Percentiles rank a stretch among this genome's conserved stretches.
These are phyloP conservation scores for Campylorhamphus procurvoides DNA, from an alignment of 2,113 vertebrate species.

Conservation along the genomic window DNA sequence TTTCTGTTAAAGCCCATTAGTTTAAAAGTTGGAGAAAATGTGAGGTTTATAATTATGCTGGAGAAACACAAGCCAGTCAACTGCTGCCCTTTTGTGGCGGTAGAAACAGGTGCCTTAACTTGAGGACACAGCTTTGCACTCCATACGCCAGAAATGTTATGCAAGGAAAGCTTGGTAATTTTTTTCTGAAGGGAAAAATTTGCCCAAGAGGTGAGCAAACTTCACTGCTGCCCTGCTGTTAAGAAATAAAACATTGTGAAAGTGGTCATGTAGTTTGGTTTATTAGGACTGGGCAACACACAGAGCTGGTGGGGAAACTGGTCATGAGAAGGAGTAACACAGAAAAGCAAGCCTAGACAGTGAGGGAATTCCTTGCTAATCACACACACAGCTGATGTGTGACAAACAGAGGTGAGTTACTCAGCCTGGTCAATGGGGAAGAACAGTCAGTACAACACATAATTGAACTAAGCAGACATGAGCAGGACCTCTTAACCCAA, in stretches of 20 bases:
- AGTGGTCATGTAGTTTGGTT: neutral
- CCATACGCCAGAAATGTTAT: neutral
- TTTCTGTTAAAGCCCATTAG: neutral
- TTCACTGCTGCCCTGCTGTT: neutral
- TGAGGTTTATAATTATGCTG: neutral
- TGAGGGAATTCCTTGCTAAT: neutral
- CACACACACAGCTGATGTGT: accelerated
- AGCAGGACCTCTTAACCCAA: neutral
- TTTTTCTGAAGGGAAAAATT: neutral
- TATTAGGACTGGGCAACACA: neutral
- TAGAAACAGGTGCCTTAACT: neutral
- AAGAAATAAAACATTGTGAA: neutral
- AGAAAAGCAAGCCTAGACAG: neutral
- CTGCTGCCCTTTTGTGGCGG: neutral
- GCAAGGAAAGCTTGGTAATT: neutral
- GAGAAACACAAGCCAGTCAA: neutral
- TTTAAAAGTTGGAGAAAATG: neutral
- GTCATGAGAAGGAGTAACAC: neutral
- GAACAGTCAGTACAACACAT: neutral
- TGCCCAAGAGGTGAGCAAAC: neutral
- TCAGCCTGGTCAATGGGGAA: neutral
- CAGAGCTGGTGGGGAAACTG: neutral
- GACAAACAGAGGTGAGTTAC: neutral
- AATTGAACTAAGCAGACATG: neutral
- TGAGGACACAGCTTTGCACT: neutral